A percentile compares a stretch with the other conserved stretches of the same genome.
phyloP scores from a whole-genome alignment of 2,888 invertebrate species.

The Lepeophtheirus nordmannii region DNA sequence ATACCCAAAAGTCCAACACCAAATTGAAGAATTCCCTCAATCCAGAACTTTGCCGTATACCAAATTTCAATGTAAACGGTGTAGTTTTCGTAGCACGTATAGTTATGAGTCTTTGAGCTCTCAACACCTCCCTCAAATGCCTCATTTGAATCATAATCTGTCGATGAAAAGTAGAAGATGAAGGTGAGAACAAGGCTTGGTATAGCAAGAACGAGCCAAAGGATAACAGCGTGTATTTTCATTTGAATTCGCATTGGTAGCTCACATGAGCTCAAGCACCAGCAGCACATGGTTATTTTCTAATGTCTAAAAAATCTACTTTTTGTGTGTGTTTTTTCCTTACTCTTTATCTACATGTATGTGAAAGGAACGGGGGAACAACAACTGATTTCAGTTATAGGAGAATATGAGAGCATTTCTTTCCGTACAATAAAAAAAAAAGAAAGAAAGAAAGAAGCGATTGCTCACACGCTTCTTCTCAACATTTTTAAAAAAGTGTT shows the following conservation, averaged over 20 bases:
- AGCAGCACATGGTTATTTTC: not conserved
- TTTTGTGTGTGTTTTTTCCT: no score
- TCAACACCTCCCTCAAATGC: not conserved
- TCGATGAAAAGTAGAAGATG: not conserved
- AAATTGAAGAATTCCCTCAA: slow-evolving; percentile 13
- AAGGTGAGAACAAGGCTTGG: slow-evolving; percentile 8
- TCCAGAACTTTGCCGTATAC: slow-evolving; percentile 15
- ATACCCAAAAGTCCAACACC: slow-evolving; percentile 15
- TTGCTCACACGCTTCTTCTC: no score
- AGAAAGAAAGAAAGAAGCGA: no score
- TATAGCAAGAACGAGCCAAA: slow-evolving; percentile 11
- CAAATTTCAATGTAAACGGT: not conserved
- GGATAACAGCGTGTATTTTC: slow-evolving; percentile 10
- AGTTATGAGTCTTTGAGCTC: not conserved
- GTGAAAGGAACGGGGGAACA: no score
- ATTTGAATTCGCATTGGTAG: slow-evolving; percentile 10
- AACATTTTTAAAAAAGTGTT: no score
- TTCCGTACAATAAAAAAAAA: no score
- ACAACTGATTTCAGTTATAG: no score
- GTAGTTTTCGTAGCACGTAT: slow-evolving; percentile 17
- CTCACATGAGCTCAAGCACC: not conserved
- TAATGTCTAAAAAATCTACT: no score
- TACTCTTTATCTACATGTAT: no score
- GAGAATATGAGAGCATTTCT: no score
- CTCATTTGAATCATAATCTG: not conserved